Base-by-base conservation (phyloP, 2,113 vertebrate genomes). In the Hyla sarda region DNA sequence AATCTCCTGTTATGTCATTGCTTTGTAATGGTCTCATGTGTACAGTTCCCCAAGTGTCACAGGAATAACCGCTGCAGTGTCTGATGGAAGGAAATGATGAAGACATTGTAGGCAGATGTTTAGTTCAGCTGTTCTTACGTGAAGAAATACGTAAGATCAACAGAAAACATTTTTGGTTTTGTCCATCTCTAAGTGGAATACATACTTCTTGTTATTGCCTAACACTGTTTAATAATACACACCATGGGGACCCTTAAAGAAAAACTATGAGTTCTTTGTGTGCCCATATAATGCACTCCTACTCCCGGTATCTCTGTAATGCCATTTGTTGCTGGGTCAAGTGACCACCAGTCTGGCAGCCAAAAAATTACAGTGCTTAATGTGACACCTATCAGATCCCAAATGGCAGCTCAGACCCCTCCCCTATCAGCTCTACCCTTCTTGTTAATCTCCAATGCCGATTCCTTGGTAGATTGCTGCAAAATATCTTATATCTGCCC, bases 81-180 rank as follows among this genome's bases (percentile, higher is more conserved):
- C 37, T 65, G 74, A 78, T 71, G 77, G 76, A 37, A 73, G 77
- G 77, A 73, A 86, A 86, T 48, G 48, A 81, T 80, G 77, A 86
- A 86, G 67, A 81, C 76, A 86, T 86, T 28, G 50, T 58, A 80
- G 45, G 37, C 84, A 86, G 77, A 86, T 86, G 84, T 86, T 86
- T 81, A 72, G 7, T 67, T 86, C 77, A 86, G 84, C 84, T 86
- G 84, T 80, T 80, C 77, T 86, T 72, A 86, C 65, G 84, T 86
- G 77, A 86, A 73, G 21, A 69, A 69, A 56, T 21, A 65, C 14
- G 13, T 37, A 84, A 84, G 8, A 65, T 30, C 37, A n/a, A 60
- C 28, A 56, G 14, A 47, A n/a, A 41, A 28, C 14, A 30, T 37
- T 58, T 17, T 65, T 47, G 28, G 19, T 48, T 23, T 25, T 74